Conservation (phyloP, 2,888 invertebrate species). For the Cetonia aurata region DNA sequence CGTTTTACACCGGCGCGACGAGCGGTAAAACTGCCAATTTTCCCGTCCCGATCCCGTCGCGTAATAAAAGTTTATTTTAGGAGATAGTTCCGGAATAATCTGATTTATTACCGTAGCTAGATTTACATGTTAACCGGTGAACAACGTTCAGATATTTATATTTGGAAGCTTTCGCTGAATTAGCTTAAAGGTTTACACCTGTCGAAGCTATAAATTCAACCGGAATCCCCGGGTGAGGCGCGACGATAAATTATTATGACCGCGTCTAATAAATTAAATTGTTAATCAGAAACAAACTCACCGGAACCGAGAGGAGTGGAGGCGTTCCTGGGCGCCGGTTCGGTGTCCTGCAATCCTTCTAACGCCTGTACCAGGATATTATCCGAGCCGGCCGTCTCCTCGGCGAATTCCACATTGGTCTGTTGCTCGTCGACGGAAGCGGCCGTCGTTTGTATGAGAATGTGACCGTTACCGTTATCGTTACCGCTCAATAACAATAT, state of each 20-base stretch:
- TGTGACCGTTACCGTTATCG: slow-evolving; percentile 61
- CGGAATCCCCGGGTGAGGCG: slow-evolving; percentile 15
- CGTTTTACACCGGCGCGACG: slow-evolving; percentile 22
- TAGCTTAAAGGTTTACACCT: no score
- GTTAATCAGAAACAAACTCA: slow-evolving; percentile 50
- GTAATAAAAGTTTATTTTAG: slow-evolving; percentile 28
- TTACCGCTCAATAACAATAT: slow-evolving; percentile 63
- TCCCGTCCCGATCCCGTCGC: neutral
- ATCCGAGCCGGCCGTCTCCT: slow-evolving; percentile 51
- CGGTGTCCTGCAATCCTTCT: slow-evolving; percentile 60
- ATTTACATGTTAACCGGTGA: slow-evolving; percentile 5
- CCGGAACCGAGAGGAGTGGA: slow-evolving; percentile 63
- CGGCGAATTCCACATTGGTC: slow-evolving; percentile 48
- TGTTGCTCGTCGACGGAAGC: slow-evolving; percentile 57
- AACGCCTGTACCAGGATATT: slow-evolving; percentile 60
- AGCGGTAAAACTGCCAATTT: slow-evolving; percentile 27
- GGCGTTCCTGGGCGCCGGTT: slow-evolving; percentile 56
- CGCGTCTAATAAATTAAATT: neutral
- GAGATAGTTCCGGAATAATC: slow-evolving; percentile 16
- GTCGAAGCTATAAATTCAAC: no score
- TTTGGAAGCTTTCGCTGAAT: no score
- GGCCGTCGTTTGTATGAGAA: slow-evolving; percentile 61
- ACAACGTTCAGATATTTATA: neutral
- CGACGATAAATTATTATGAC: slow-evolving; percentile 7
- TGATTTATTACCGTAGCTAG: slow-evolving; percentile 3